Evolutionary conservation across 1,140 invertebrate genomes (phyloP).

Genomic region (Euschistus heros): DNA sequence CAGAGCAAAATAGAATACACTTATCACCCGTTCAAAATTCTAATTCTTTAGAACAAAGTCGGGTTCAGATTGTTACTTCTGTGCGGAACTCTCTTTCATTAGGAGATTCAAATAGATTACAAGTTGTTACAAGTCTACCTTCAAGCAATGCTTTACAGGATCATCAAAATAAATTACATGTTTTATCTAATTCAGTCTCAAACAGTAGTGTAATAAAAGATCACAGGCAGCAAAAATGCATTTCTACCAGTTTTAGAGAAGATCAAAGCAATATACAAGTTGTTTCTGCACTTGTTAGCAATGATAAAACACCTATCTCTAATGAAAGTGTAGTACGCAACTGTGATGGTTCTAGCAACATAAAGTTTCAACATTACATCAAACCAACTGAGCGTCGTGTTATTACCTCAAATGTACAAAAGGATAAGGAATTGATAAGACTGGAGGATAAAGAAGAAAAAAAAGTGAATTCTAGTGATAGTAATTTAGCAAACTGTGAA

Average conservation of each 20-base stretch:
- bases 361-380: slow-evolving; percentile 16
- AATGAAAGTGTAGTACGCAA: slow-evolving; percentile 7
- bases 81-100: slow-evolving; percentile 18
- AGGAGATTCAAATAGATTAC: slow-evolving; percentile 16
- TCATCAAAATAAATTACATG: neutral
- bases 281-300: slow-evolving; percentile 13
- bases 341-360: neutral
- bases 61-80: slow-evolving; percentile 20
- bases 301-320: slow-evolving; percentile 9
- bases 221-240: slow-evolving; percentile 1
- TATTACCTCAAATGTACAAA: slow-evolving; percentile 8
- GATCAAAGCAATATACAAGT: slow-evolving; percentile 21
- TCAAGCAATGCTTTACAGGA: slow-evolving; percentile 8
- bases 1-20: slow-evolving; percentile 21
- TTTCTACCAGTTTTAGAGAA: neutral
- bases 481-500: neutral
- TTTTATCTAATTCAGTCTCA: neutral
- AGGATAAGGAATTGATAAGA: slow-evolving; percentile 19
- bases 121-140: slow-evolving; percentile 15
- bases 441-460: slow-evolving; percentile 13
- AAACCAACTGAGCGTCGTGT: slow-evolving; percentile 17
- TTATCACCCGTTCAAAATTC: slow-evolving; percentile 18
- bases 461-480: slow-evolving; percentile 3
- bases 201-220: slow-evolving; percentile 4
- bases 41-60: slow-evolving; percentile 17